Evolutionary conservation across 2,113 vertebrate genomes (phyloP), one percentile per base, ranked within the genome.

Genomic region (Phasianus colchicus): DNA sequence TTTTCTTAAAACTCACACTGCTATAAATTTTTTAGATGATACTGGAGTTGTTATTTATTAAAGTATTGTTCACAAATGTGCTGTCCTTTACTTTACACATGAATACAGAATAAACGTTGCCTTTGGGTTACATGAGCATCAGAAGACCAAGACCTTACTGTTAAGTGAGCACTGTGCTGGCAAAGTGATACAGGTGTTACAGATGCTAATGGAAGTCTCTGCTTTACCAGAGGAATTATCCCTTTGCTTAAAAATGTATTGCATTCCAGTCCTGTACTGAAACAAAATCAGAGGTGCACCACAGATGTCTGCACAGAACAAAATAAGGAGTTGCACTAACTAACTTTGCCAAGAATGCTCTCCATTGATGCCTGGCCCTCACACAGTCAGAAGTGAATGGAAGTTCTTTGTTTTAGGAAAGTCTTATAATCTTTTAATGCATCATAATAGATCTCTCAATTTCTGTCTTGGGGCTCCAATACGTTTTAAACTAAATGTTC

Each of bases 1-100:
- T 74, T 93, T 60, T 45, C 57, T 64, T 87, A 61, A 52, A 64
- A 50, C 14, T 30, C 36, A 24, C 17, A 2, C 0, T 0, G 0
- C 32, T 63, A 14, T 48, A 14, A 42, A 43, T 69, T 32, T 27
- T 6, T 6, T 36, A 57, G 54, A 30, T 32, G 30, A 57, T 32
- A 19, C 5, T 32, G 17, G 17, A 32, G 54, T 57, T 19, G 54
- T 32, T 57, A 6, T 32, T 30, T 32, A 11, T 57, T 32, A 7
- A 57, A 57, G 29, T 83, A 30, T 45, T 80, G 60, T n/a, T 67
- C 54, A 50, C 34, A 42, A 50, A 2, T 45, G 16, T n/a, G 10
- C 25, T 83, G 29, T 54, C 10, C 64, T 91, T 65, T 73, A 57
- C 29, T 91, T 65, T 73, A 52, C 32, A n/a, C 17, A 2, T 55